Base-by-base conservation (phyloP, 2,113 vertebrate species). In the Toxotes jaculatrix region DNA sequence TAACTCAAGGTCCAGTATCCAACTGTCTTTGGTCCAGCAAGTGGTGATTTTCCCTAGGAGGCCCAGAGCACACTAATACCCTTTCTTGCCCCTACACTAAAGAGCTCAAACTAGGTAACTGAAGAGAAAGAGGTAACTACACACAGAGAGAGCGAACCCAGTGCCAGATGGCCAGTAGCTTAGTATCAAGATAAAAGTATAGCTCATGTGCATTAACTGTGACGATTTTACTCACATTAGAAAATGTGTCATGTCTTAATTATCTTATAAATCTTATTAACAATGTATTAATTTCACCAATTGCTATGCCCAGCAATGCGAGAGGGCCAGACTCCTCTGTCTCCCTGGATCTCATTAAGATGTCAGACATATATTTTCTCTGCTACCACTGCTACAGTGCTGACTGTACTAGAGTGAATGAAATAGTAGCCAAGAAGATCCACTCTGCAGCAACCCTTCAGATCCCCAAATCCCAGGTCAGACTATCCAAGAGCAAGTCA, bases 271-370 rank as follows among this genome's bases (percentile, higher is more conserved):
- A 27, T 27, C 27, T 27, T 27, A 27, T 27, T 27, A 27, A 27
- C 27, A 27, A 27, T 27, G 27, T 27, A 27, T 27, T 27, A 27
- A 27, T 27, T 8, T 43, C 21, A 55, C 23, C n/a, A 3, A 23
- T 55, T 21, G 3, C 8, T 55, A 23, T 23, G 13, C 7, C 47
- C 23, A 47, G 55, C 13, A 60, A 27, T 23, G 13, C 27, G 7
- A 21, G 13, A 51, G n/a, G 0, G 21, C 42, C 32, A 51, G 43
- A 67, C 31, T 36, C 51, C 8, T 13, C 0, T 8, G 40, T 69
- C 57, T 70, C 45, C 43, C 36, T 70, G 56, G 66, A 70, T 62
- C 66, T 63, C 27, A 71, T 79, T 53, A 63, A 9, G 36, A 71
- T 63, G 66, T 69, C n/a, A 51, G 55, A 38, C 42, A 31, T 32